A percentile compares a stretch with the other conserved stretches of the same genome.
Evolutionary conservation across 2,797 vertebrate species (phyloP).

Genomic region (Fringilla coelebs): DNA sequence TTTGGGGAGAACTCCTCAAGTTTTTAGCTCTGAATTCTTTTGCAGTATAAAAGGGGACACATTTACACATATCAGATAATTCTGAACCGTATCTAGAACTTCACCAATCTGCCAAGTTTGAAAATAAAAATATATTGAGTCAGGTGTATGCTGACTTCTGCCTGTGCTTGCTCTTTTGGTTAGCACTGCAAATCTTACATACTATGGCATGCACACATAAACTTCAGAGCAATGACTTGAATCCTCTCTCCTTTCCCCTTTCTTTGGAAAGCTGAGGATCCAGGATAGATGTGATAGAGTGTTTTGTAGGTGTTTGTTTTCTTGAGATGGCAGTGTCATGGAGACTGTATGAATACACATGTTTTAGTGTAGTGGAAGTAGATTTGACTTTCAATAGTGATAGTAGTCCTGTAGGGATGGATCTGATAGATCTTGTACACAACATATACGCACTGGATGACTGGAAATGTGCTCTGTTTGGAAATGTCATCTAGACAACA

Average conservation of each 20-base stretch:
- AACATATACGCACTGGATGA: not conserved
- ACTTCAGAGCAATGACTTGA: not conserved
- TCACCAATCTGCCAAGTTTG: not conserved
- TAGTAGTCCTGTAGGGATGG: not conserved
- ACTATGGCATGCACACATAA: accelerated
- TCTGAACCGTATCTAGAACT: not conserved
- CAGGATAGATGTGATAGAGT: not conserved
- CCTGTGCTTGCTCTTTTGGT: not conserved
- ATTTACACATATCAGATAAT: not conserved
- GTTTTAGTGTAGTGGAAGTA: not conserved
- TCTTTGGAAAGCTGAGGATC: not conserved
- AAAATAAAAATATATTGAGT: not conserved
- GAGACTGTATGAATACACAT: not conserved
- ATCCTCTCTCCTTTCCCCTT: not conserved
- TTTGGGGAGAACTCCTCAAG: not conserved
- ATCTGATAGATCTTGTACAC: not conserved
- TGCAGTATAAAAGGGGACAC: not conserved
- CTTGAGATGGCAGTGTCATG: not conserved
- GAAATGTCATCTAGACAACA: not conserved
- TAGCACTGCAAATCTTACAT: not conserved
- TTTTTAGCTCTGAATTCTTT: not conserved
- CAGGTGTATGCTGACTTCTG: not conserved
- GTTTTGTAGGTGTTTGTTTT: not conserved
- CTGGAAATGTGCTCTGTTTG: not conserved
- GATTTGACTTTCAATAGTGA: not conserved